A percentile compares a stretch with the other conserved stretches of the same genome.
Evolutionary conservation across 2,888 invertebrate genomes (phyloP).

Genomic region (Tigriopus californicus): DNA sequence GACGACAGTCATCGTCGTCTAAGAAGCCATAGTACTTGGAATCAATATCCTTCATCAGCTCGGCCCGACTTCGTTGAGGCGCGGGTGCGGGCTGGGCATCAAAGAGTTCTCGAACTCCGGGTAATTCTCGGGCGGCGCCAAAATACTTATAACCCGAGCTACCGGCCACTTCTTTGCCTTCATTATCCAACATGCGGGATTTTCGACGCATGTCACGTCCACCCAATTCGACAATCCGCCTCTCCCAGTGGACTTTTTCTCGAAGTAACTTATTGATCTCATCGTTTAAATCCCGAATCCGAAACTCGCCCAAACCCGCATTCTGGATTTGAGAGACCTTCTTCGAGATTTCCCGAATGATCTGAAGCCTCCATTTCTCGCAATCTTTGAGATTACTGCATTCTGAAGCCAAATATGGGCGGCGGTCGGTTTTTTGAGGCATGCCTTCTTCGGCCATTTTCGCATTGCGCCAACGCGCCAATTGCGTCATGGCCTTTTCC

Average conservation of each 20-base stretch:
- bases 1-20: conserved; percentile 92
- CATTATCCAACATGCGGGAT: conserved; percentile 67
- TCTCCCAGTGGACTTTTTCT: conserved; percentile 74
- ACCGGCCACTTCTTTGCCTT: conserved; percentile 89
- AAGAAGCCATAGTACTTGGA: conserved; percentile 97
- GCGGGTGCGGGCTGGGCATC: conserved; percentile 77
- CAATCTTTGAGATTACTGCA: conserved; percentile 78
- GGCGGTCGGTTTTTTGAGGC: conserved; percentile 50
- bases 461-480: conserved; percentile 73
- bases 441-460: conserved; percentile 55
- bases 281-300: conserved; percentile 92
- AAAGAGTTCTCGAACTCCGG: conserved; percentile 91
- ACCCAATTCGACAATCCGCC: conserved; percentile 79
- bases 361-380: conserved; percentile 90
- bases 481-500: conserved; percentile 65
- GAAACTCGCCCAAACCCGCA: conserved; percentile 95
- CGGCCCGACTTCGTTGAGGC: conserved; percentile 75
- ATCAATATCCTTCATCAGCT: conserved; percentile 93
- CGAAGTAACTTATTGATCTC: conserved; percentile 94
- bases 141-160: conserved; percentile 97
- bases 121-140: conserved; percentile 91
- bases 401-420: conserved; percentile 86
- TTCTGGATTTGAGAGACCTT: conserved; percentile 99
- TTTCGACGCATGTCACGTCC: conserved; percentile 82
- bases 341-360: conserved; percentile 88